Base-by-base conservation (phyloP, 2,113 vertebrate species). In the Illadopsis cleaveri region DNA sequence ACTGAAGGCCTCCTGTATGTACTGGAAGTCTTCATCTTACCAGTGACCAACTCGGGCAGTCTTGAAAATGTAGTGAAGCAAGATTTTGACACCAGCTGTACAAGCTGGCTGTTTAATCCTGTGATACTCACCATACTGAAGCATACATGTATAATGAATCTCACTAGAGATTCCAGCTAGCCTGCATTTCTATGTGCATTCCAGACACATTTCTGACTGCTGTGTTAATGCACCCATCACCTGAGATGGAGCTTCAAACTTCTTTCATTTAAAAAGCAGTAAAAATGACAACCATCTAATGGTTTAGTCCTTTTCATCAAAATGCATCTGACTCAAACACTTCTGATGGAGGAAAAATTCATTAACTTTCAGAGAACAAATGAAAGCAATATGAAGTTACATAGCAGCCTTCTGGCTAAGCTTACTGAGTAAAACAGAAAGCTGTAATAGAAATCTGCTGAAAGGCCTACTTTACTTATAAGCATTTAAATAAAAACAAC, bases 401-500 rank as follows among this genome's bases (percentile, higher is more conserved):
- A 64, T 22, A 71, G 71, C 68, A 92, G 79, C 85, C 82, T 86
- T 78, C 76, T 2, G 6, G 90, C 86, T 96, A 89, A 95, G 69
- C 40, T 89, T 86, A 48, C 51, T 0, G 12, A 86, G 35, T n/a
- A 53, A 87, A 91, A 62, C 47, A 94, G 79, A 90, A 86, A 90
- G 66, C 71, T 88, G 51, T 70, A 90, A 88, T 0, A 88, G 75
- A 77, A 96, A 94, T 70, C 66, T 90, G 76, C 79, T 93, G 83
- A 78, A 94, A 92, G 57, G 81, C 30, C 35, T 82, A 31, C 50
- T 94, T 82, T 47, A 82, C 42, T 82, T 71, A 48, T 2, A 90
- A 81, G 47, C 75, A 91, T 83, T 95, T 86, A 86, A 93, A 88
- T 54, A 92, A 94, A 94, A 96, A 90, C 76, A 93, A 86, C 27